Base-by-base conservation (phyloP, 1,140 invertebrate species). In the Cydia pomonella region DNA sequence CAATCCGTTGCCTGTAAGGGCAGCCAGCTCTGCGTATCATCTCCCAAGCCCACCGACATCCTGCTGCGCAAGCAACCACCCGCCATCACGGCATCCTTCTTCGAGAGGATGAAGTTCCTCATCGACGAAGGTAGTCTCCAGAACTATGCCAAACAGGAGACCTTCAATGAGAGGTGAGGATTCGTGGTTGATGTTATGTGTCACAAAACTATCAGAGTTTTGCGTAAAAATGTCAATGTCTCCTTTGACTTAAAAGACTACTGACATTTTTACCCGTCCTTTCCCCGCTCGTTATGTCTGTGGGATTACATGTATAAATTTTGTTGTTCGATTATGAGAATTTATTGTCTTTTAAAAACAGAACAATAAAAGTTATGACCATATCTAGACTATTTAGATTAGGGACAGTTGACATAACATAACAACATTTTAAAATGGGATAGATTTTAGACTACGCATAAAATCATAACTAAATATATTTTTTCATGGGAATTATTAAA, bases 41-140 rank as follows among this genome's bases (percentile, higher is more conserved):
- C 98, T 1, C 97, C 97, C 3, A 98, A 99, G 85, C 98, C 98
- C 1, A 97, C 98, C 74, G 98, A 98, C 88, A 98, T 99, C 73
- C 94, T 99, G 1, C 93, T 99, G 6, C 93, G 98, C 63, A 99
- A 99, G 93, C 98, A 99, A 86, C 97, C 98, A 1, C 98, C 98
- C 1, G 97, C 98, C 18, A 97, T 98, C 77, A 99, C 98, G 0
- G 98, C 98, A 0, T 99, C 98, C 0, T 99, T 99, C 94, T 99
- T 99, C 90, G 98, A 99, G 90, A 96, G 98, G 85, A 99, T 99
- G 97, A 97, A 98, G 87, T 99, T 99, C 93, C 94, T 99, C 53
- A 99, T 99, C 79, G 98, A 99, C 93, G 98, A 99, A 90, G 98
- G 98, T 87, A 99, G 98, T 92, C 95, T 99, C 18, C 99, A 99